Evolutionary conservation across 1,140 invertebrate genomes (phyloP), one percentile per base, ranked within the genome.

Genomic region (Pogonomyrmex barbatus): DNA sequence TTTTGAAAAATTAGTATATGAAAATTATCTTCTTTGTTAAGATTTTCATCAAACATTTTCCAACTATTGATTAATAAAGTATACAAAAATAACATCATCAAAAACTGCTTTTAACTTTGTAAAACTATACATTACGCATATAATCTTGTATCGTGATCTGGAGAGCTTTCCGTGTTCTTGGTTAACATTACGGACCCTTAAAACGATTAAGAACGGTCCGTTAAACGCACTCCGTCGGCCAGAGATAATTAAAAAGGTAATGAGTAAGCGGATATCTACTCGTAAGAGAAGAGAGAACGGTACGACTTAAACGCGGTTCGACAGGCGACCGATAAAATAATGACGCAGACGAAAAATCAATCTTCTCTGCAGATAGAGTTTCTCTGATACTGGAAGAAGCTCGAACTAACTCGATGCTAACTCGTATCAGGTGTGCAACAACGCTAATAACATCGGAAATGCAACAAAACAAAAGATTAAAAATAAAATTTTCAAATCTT

Each of bases 181-280:
- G 50, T 85, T 85, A 88, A 75, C 30, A 86, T 58, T 68, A 86
- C 73, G 79, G 24, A 65, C 71, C 81, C 87, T 91, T 91, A 90
- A 92, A 90, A 82, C 89, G 90, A 93, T 93, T 93, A 93, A 90
- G 86, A 75, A 71, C 85, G 86, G 85, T 56, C 86, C 89, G 89
- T 92, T 90, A 88, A 90, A 83, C 89, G 85, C 78, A 83, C 87
- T 71, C 36, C 84, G 63, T 62, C 77, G 39, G 62, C 62, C 24
- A 36, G 56, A 89, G 90, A 93, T 93, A 92, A 93, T 93, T 93
- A 92, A 93, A 93, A 93, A 93, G 91, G 83, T 93, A 93, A 93
- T 88, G 76, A 87, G 81, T 84, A 89, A 91, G 79, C 63, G 85
- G 86, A 92, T 89, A 90, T 65, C 86, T 76, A 39, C 54, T 54